Base-by-base conservation (phyloP, 2,888 invertebrate species). In the Drosophila yooni region DNA sequence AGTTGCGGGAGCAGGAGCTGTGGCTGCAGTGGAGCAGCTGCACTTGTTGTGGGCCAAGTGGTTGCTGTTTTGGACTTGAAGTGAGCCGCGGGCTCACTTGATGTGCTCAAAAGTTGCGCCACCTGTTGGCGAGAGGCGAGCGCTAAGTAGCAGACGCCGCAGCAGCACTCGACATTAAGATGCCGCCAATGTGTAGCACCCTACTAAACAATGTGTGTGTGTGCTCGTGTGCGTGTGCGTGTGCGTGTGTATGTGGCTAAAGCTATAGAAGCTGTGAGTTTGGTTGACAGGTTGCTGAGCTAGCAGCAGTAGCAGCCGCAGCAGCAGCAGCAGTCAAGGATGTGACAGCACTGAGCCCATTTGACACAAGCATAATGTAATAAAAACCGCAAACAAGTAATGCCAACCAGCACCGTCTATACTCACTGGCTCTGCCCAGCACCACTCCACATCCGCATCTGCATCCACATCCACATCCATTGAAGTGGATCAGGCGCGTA, bases 361-460 rank as follows among this genome's bases (percentile, higher is more conserved):
- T 81, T 86, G 89, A 86, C 85, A 80, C 82, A 82, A 84, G 76
- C 76, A 82, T 87, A 89, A 89, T 87, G 85, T 88, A 87, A 89
- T 88, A 86, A 88, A 80, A 86, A 84, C 83, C 83, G 81, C 87
- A 84, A 84, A 86, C 89, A 88, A 88, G 89, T 72, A 86, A 88
- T 77, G 75, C 71, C 78, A 74, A 68, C 51, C 64, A 40, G 48
- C 40, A 25, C 33, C 38, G 7, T 10, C 18, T 18, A 5, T 27
- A 2, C 43, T 18, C 8, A 21, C 43, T 43, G 11, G 11, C 21
- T 4, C 48, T 33, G 21, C 31, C 18, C 27, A 15, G 27, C 3
- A 11, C n/a, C 50, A 18, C 29, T 18, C 25, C 46, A 15, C 46
- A 43, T n/a, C 40, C 40, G 10, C 18, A n/a, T n/a, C 40, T 21